A percentile compares a stretch with the other conserved stretches of the same genome.
Conservation (phyloP, 92 coral and sea anemone species). For the Nematostella vectensis region DNA sequence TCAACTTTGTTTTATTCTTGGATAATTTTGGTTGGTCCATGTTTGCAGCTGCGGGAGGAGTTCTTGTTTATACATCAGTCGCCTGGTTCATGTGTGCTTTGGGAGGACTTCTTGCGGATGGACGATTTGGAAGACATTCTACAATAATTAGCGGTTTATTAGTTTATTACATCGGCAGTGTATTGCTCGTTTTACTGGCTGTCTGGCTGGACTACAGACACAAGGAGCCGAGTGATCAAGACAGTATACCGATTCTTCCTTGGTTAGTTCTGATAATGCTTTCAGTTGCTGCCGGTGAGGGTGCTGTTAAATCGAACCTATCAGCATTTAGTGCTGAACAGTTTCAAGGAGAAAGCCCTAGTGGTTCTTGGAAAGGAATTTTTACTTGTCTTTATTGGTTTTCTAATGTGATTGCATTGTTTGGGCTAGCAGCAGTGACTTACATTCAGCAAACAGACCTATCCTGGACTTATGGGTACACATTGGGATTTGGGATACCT, state of each 20-base stretch:
- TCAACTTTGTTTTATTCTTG: constrained; percentile 76
- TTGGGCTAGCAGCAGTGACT: constrained; percentile 53
- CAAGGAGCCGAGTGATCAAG: constrained; percentile 10
- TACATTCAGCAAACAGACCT: constrained; percentile 67
- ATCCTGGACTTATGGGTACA: constrained; percentile 54
- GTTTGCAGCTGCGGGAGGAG: constrained; percentile 64
- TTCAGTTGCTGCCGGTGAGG: constrained; percentile 71
- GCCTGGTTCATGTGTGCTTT: constrained; percentile 89
- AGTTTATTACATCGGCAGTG: constrained; percentile 64
- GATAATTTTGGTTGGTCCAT: constrained; percentile 66
- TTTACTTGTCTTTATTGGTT: constrained; percentile 84
- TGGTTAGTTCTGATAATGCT: constrained; percentile 51
- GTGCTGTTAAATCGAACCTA: constrained; percentile 79
- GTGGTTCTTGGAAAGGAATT: constrained; percentile 39
- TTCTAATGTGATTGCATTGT: constrained; percentile 64
- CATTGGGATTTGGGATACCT: constrained; percentile 75
- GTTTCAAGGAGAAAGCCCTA: constrained; percentile 51
- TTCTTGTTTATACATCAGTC: constrained; percentile 52
- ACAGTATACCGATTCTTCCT: constrained; percentile 34
- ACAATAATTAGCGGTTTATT: constrained; percentile 71
- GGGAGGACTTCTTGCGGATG: constrained; percentile 72
- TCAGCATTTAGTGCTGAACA: constrained; percentile 95
- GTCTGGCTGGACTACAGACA: constrained; percentile 52
- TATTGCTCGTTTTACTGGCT: constrained; percentile 47
- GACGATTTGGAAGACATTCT: constrained; percentile 74